Evolutionary conservation across 2,797 vertebrate genomes (phyloP).

Genomic region (Gymnopithys bicolor): DNA sequence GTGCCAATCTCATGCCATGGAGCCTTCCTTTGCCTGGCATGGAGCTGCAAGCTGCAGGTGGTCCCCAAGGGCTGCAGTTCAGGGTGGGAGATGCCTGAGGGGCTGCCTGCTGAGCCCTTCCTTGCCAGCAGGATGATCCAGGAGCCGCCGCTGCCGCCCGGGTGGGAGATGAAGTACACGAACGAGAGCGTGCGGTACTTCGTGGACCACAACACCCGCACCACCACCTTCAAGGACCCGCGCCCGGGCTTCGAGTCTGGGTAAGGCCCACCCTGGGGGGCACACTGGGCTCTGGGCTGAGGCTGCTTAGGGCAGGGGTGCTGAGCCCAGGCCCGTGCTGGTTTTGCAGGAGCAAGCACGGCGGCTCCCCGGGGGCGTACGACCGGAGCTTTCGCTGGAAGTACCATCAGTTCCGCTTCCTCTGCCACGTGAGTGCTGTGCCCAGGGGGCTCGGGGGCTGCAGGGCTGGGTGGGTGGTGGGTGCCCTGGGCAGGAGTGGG

Average conservation of each 20-base stretch:
- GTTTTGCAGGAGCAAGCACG: slow-evolving; percentile 85
- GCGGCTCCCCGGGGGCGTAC: slow-evolving; percentile 91
- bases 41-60: background rate
- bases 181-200: slow-evolving; percentile 96
- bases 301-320: background rate
- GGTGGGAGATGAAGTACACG: slow-evolving; percentile 99
- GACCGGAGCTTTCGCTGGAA: slow-evolving; percentile 99
- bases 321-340: background rate
- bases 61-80: background rate
- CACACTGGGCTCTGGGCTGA: accelerated
- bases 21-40: background rate
- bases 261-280: slow-evolving; percentile 70
- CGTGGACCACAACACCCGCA: slow-evolving; percentile 96
- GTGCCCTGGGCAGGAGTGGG: background rate
- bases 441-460: accelerated
- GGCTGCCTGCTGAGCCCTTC: background rate
- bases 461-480: background rate
- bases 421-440: slow-evolving; percentile 91
- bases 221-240: slow-evolving; percentile 98
- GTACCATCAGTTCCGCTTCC: slow-evolving; percentile 98
- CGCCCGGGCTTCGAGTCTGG: slow-evolving; percentile 95
- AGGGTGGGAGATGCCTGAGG: background rate
- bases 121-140: slow-evolving; percentile 90
- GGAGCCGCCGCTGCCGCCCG: slow-evolving; percentile 94
- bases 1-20: accelerated